Conservation (phyloP, 2,797 vertebrate species). For the Crocidura indochinensis region DNA sequence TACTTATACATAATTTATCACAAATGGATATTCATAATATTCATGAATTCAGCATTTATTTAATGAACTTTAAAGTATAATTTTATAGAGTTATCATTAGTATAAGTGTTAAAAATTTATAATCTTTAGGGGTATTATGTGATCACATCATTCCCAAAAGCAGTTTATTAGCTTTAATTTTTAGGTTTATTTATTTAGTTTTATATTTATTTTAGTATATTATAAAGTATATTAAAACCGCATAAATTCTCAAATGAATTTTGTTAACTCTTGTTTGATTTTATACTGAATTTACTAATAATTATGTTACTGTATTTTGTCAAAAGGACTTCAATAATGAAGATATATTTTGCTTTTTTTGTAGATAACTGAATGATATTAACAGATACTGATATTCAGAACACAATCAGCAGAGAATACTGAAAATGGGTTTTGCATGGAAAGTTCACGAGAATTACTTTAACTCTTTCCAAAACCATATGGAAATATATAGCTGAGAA, state of each 20-base stretch:
- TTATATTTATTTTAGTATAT: not conserved
- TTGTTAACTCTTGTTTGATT: constrained; percentile 22
- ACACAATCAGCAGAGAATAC: constrained; percentile 56
- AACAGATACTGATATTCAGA: constrained; percentile 71
- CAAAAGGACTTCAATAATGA: constrained; percentile 60
- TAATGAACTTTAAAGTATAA: too few species aligned
- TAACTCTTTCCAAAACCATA: constrained; percentile 74
- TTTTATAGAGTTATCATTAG: too few species aligned
- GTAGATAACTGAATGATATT: constrained; percentile 68
- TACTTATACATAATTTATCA: too few species aligned
- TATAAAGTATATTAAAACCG: constrained; percentile 58
- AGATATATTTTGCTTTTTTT: constrained; percentile 63
- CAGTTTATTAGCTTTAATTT: constrained; percentile 45
- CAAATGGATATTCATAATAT: too few species aligned
- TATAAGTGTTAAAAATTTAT: too few species aligned
- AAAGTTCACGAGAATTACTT: constrained; percentile 69
- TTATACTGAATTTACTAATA: constrained; percentile 62
- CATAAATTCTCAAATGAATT: constrained; percentile 55
- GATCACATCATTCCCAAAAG: not conserved
- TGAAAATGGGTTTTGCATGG: constrained; percentile 56
- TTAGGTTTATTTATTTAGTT: constrained; percentile 1
- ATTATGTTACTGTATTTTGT: constrained; percentile 62
- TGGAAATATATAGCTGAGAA: constrained; percentile 51
- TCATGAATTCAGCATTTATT: too few species aligned
- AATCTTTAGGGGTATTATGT: too few species aligned